These are phyloP conservation scores for Chalcosyrphus nemorum DNA, from an alignment of 2,888 invertebrate genomes.

Conservation along the genomic window DNA sequence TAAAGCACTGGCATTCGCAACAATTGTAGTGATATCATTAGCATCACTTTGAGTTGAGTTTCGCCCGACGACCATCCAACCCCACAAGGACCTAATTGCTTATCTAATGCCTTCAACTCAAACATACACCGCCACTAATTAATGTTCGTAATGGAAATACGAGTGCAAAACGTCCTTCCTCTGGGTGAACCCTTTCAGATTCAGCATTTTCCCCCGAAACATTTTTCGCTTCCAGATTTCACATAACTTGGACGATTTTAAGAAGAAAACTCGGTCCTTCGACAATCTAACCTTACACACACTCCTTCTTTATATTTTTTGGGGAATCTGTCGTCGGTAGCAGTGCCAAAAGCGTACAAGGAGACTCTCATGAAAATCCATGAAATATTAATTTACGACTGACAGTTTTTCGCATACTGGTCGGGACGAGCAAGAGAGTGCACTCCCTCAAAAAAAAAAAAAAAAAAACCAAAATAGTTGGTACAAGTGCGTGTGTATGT, in stretches of 20 bases:
- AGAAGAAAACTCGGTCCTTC: conserved; percentile 7
- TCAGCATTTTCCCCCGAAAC: neutral
- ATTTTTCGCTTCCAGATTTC: neutral
- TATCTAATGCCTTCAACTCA: conserved; percentile 37
- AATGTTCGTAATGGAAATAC: conserved; percentile 32
- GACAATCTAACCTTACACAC: conserved; percentile 17
- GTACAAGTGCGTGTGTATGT: neutral
- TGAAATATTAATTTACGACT: conserved; percentile 58
- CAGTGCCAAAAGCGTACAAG: neutral
- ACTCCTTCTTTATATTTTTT: neutral
- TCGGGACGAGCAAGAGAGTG: neutral
- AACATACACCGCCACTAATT: conserved; percentile 27
- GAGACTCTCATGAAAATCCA: conserved; percentile 19
- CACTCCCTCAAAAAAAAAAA: too few relatives aligned
- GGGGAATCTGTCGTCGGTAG: neutral
- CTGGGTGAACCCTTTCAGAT: neutral
- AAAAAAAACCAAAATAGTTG: too few relatives aligned
- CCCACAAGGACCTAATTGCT: conserved; percentile 25
- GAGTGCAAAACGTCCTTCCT: conserved; percentile 6
- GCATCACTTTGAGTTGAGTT: neutral
- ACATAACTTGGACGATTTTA: conserved; percentile 26
- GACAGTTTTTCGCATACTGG: conserved; percentile 38
- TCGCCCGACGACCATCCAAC: neutral
- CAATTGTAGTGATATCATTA: neutral
- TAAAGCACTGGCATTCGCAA: neutral